Base-by-base conservation (phyloP, 2,113 vertebrate species). In the Forbesichthys agassizii region DNA sequence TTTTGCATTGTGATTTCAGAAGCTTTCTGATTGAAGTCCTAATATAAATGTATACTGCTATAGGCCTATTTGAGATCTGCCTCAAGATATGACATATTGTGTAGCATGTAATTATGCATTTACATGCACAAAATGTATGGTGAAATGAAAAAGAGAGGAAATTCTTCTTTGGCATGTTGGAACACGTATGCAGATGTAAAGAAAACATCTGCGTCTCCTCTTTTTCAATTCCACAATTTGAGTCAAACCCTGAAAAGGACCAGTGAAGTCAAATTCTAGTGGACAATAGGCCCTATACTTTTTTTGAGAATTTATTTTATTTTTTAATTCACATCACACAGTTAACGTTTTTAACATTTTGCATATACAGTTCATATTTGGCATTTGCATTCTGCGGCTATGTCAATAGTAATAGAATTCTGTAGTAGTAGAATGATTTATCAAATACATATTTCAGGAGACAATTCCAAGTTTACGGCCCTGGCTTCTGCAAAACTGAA, bases 121-220 rank as follows among this genome's bases (percentile, higher is more conserved):
- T 73, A 79, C 87, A 85, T 82, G 66, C 66, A 71, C 74, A 27
- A 83, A 84, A 69, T 51, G 59, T 76, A 78, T 66, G 72, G 70
- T 68, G 27, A 16, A 81, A 74, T 61, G 80, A 48, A 82, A 82
- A 79, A 81, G 77, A 77, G 54, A 71, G 61, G 5, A 63, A 81
- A 88, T 86, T 90, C 82, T 86, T 86, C 27, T 10, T 16, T 73
- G 79, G 75, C 87, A 87, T 11, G 87, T 82, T 64, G 56, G 59
- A 75, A 36, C 90, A 79, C 60, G 82, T 58, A 58, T 16, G 27
- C 53, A 78, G 66, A 62, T 63, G 68, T 53, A 74, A 76, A 73
- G 63, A 10, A 80, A 86, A 71, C 64, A 72, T 20, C 0, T 27
- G 1, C 27, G 2, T 27, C 1, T 27, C 27, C 1, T 27, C 27